phyloP scores from a whole-genome alignment of 2,113 vertebrate genomes.

The Colinus virginianus region DNA sequence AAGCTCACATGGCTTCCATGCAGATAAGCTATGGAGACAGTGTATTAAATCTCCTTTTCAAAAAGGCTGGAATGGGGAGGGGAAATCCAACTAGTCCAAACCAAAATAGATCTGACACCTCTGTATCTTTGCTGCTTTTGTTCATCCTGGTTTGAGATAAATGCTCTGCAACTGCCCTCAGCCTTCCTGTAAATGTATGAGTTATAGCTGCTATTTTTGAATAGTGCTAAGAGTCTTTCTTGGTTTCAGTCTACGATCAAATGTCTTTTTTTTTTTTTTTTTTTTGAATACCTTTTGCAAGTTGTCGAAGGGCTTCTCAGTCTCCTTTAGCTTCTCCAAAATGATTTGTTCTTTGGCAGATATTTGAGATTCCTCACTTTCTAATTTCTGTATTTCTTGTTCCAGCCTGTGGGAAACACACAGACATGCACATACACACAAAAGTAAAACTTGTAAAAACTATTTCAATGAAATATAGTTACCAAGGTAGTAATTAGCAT shows the following conservation, averaged over 20 bases:
- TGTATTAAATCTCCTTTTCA: neutral
- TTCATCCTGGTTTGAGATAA: neutral
- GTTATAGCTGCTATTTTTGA: neutral
- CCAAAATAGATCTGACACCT: neutral
- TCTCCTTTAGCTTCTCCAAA: conserved; percentile 92
- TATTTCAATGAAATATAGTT: neutral
- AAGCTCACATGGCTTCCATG: neutral
- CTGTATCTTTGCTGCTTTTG: neutral
- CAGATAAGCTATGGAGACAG: neutral
- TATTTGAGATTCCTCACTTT: conserved; percentile 95
- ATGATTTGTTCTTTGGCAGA: conserved; percentile 97
- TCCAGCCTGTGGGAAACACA: conserved; percentile 87
- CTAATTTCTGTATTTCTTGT: conserved; percentile 90
- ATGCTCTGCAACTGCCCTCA: neutral
- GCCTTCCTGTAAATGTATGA: neutral
- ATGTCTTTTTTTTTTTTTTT: neutral
- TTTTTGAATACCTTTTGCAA: conserved; percentile 90
- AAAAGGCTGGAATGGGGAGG: neutral
- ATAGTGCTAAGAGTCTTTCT: neutral
- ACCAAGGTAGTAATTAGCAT: neutral
- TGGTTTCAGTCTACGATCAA: neutral
- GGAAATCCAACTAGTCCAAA: neutral
- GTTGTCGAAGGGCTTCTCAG: conserved; percentile 92
- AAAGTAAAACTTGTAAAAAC: conserved; percentile 34
- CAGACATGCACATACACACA: conserved; percentile 55